A percentile compares a stretch with the other conserved stretches of the same genome.
Conservation (phyloP, 2,113 vertebrate genomes). For the Albula goreensis region DNA sequence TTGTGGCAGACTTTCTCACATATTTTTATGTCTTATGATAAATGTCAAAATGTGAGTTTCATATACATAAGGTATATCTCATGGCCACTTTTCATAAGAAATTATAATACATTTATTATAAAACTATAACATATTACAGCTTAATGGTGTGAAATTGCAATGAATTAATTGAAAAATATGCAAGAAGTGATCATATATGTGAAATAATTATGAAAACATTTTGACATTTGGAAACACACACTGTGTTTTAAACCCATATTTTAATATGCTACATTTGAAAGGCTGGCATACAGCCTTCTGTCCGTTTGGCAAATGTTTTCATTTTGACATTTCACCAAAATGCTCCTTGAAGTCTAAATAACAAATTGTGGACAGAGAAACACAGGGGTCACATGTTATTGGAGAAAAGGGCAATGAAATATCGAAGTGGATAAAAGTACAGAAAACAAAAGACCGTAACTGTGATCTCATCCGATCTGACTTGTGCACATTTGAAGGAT, state of each 20-base stretch:
- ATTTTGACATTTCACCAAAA: slow-evolving; percentile 52
- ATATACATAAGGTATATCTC: not conserved
- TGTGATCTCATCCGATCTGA: slow-evolving; percentile 42
- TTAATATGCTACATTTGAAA: not conserved
- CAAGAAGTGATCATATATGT: too few relatives aligned
- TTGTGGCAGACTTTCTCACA: not conserved
- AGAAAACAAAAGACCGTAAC: slow-evolving; percentile 26
- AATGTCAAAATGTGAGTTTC: not conserved
- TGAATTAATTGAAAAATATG: not conserved
- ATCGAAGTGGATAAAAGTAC: slow-evolving; percentile 47
- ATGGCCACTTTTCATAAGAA: too few relatives aligned
- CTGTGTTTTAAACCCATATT: not conserved
- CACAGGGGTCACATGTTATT: slow-evolving; percentile 50
- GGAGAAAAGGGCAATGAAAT: slow-evolving; percentile 49
- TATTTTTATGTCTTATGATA: not conserved
- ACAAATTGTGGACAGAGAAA: slow-evolving; percentile 39
- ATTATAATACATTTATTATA: too few relatives aligned
- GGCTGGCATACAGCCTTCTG: not conserved
- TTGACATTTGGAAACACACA: too few relatives aligned
- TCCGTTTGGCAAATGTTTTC: slow-evolving; percentile 46
- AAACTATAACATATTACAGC: not conserved
- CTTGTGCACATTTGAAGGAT: slow-evolving; percentile 39
- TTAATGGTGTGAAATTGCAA: not conserved
- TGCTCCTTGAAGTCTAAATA: slow-evolving; percentile 45
- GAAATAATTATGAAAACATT: too few relatives aligned